A percentile compares a stretch with the other conserved stretches of the same genome.
These are phyloP conservation scores for Teleopsis dalmanni DNA, from an alignment of 1,140 invertebrate species.

Conservation along the genomic window DNA sequence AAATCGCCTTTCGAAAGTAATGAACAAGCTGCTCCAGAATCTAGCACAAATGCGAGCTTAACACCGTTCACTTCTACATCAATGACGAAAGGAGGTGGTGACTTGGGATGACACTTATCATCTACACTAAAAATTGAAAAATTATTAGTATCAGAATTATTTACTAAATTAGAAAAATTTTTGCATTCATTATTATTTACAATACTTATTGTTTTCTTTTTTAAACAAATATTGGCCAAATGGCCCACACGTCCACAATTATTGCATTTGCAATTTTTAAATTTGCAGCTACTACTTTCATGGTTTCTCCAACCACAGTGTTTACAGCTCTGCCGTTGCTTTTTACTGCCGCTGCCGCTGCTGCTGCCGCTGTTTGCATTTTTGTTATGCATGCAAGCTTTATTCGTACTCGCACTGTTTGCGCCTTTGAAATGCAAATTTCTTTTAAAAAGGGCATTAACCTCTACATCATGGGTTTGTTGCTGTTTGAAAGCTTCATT, in stretches of 20 bases:
- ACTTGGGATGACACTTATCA: neutral
- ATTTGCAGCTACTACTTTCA: neutral
- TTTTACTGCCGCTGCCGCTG: neutral
- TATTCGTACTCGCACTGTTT: no score
- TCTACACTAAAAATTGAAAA: no score
- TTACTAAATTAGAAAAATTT: no score
- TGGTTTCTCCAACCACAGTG: slow-evolving; percentile 8
- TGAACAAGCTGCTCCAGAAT: slow-evolving; percentile 6
- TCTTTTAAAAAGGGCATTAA: no score
- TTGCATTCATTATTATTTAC: no score
- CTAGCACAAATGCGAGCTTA: neutral
- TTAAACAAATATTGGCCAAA: no score
- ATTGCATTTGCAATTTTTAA: slow-evolving; percentile 5
- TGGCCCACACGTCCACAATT: slow-evolving; percentile 5
- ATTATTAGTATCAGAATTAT: neutral
- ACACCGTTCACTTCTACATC: slow-evolving; percentile 4
- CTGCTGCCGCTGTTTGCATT: neutral
- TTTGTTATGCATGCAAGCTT: neutral
- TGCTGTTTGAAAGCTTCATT: no score
- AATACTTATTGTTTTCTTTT: no score
- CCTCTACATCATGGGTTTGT: neutral
- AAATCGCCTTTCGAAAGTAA: slow-evolving; percentile 4
- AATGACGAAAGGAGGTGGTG: no score
- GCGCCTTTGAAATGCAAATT: no score
- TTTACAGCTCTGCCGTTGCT: neutral